Evolutionary conservation across 2,797 vertebrate genomes (phyloP), one percentile per base, ranked within the genome.

Genomic region (Gymnopithys bicolor): DNA sequence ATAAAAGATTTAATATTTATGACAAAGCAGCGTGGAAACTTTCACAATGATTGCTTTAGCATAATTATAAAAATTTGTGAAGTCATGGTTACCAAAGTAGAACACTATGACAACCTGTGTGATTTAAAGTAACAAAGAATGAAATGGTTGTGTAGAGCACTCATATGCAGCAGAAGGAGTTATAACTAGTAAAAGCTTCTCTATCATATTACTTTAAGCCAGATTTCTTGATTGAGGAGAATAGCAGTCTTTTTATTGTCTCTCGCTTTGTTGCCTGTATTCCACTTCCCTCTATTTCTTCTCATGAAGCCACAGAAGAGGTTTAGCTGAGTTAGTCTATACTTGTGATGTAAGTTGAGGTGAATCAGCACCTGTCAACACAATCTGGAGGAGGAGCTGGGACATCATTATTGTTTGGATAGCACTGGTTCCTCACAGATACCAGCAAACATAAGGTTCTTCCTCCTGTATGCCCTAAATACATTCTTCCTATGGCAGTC

Each of bases 1-100:
- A 83, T 59, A 84, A 90, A 92, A 67, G 43, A 17, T 49, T 82
- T 85, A 76, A 39, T 66, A 90, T 87, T 89, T 82, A 53, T 76
- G 68, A 71, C 24, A 88, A 77, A 74, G 56, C 30, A 60, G 19
- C 27, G 15, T 53, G 46, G 15, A 85, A 85, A 60, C n/a, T 83
- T 85, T 85, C 37, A 87, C 33, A 53, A 41, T 48, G 16, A 84
- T 70, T 66, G 22, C 10, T 84, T 66, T 66, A 59, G 28, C 1
- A 5, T 14, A 4, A 84, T 21, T 68, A 53, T 5, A 69, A 89
- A 63, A 69, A 71, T 9, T 10, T 28, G 13, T 67, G 5, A 71
- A 62, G 8, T 58, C 46, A 7, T 45, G 59, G 62, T 84, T 82
- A 84, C 64, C 75, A 75, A 63, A 75, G 28, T 77, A 41, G 39